Evolutionary conservation across 2,888 invertebrate genomes (phyloP), one percentile per base, ranked within the genome.

Genomic region (Phania funesta): DNA sequence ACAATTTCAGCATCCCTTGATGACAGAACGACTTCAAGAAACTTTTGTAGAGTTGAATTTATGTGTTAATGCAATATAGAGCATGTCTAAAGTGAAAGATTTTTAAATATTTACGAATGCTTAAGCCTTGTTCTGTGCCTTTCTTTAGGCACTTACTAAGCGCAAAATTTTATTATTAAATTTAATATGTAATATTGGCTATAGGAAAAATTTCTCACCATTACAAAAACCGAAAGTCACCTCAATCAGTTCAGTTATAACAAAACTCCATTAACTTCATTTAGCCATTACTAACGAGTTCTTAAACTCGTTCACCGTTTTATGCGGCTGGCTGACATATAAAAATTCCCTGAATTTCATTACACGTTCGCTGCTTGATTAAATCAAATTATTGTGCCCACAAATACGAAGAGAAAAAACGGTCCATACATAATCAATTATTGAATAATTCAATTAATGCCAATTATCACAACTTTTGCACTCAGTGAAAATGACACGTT

Each of bases 391-490:
- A 48, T 50, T 16, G 58, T 75, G 67, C 67, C 67, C 58, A 67
- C 58, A 75, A 75, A 48, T 16, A 13, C 1, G 3, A 32, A 24
- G 16, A 44, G 4, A 64, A 35, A 16, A 62, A 22, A 52, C 6
- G 8, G 24, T 50, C 62, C 60, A 54, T 68, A 56, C 29, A 56
- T 68, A 81, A 81, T 81, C 77, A 77, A 74, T 77, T 81, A 81
- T 74, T 77, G 56, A 81, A 81, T 74, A 73, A 77, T 81, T 81
- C 77, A 81, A 81, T 81, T 77, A 81, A 68, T 64, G 81, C 56
- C 81, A 81, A 81, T 81, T 77, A 81, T 77, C 73, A 68, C 73
- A 68, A 64, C 64, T 77, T 68, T 68, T 32, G 35, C 46, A 56
- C 54, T 52, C 44, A 68, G 38, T 29, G 48, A 35, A 76, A 67